Evolutionary conservation across 1,140 invertebrate species (phyloP), one percentile per base, ranked within the genome.

Genomic region (Pararge aegeria): DNA sequence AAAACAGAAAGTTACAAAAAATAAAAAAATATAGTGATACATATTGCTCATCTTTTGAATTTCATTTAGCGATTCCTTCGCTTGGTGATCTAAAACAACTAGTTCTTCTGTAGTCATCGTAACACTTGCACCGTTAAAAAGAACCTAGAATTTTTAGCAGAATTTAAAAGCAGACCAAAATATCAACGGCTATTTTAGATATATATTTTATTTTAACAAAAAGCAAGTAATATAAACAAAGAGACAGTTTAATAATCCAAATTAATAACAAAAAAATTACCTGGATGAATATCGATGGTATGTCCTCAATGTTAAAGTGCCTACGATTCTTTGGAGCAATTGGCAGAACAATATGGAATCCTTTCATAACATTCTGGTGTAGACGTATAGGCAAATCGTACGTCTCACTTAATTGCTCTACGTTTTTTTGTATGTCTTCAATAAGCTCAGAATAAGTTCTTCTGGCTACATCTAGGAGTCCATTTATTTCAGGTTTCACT

Each of bases 51-150:
- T 94, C 56, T 94, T 87, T 67, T 95, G 93, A 61, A 97, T 94
- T 90, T 97, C 95, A 65, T 94, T 92, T 20, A 95, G 85, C 1
- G 94, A 93, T 65, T 95, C 94, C 66, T 93, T 93, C 2, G 95
- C 92, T 71, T 96, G 92, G 40, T 93, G 91, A 69, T 94, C 93
- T 12, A 94, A 87, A 27, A 93, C 91, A 16, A 96, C 91, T 58
- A 98, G 76, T 67, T 94, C 93, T 70, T 94, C 92, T 0, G 96
- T 97, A 13, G 96, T 97, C 92, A 96, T 96, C 7, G 93, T 93
- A 12, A 95, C 80, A 7, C 82, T 89, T 49, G 91, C 93, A 54
- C 92, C 92, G 38, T 88, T 92, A 58, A 93, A 93, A 55, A 92
- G 90, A 10, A 95, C 92, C 92, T 95, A 38, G 10, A 46, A 24